Conservation (phyloP, 2,797 vertebrate genomes). For the Pseudochirops cupreus region DNA sequence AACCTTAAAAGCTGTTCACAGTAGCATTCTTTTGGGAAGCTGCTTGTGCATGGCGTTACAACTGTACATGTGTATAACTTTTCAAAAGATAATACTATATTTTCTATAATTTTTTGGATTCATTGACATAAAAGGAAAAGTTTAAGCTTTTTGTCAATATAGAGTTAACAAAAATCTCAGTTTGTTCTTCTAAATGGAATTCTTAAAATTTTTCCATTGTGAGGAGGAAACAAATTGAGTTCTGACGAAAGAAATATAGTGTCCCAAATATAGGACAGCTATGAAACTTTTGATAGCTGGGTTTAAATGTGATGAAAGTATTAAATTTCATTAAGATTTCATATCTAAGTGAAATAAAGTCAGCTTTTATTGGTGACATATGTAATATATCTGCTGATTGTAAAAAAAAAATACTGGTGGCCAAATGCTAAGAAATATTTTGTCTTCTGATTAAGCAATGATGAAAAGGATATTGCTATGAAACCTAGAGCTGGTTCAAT, state of each 20-base stretch:
- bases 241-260: background rate
- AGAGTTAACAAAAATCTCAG: background rate
- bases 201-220: background rate
- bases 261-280: background rate
- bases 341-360: background rate
- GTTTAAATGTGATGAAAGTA: background rate
- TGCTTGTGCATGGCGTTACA: too few relatives aligned
- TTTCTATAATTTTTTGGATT: background rate
- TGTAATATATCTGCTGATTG: background rate
- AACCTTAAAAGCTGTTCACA: too few relatives aligned
- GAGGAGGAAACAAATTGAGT: background rate
- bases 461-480: background rate
- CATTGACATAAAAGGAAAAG: too few relatives aligned
- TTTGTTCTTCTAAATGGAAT: background rate
- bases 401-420: rapidly evolving
- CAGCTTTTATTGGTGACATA: background rate
- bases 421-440: background rate
- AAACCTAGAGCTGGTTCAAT: background rate
- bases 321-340: background rate
- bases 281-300: background rate
- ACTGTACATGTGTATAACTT: rapidly evolving
- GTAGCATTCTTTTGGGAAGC: too few relatives aligned
- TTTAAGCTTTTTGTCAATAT: background rate
- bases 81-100: rapidly evolving
- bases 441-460: background rate